phyloP scores from a whole-genome alignment of 1,140 invertebrate species.

The Camponotus pennsylvanicus region DNA sequence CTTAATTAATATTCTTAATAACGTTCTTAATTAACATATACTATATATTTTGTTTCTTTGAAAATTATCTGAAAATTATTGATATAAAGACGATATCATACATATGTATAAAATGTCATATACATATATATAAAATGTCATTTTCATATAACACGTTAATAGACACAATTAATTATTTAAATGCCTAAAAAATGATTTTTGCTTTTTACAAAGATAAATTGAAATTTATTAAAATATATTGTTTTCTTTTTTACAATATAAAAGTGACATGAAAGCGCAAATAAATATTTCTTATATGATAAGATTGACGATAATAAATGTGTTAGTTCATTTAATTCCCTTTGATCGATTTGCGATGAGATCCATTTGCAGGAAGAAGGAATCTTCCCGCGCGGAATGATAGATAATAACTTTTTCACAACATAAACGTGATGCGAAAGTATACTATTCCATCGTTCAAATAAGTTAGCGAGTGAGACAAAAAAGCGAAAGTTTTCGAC shows the following conservation, averaged over 20 bases:
- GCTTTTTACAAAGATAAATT: neutral
- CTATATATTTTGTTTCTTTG: neutral
- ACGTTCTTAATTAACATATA: too few species aligned
- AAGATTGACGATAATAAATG: slow-evolving; percentile 28
- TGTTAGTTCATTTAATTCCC: slow-evolving; percentile 21
- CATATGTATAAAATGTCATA: too few species aligned
- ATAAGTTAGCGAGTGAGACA: neutral
- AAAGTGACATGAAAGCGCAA: slow-evolving; percentile 22
- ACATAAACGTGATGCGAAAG: neutral
- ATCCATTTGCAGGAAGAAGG: neutral
- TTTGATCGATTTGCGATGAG: neutral
- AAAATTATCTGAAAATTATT: neutral
- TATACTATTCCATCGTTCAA: neutral
- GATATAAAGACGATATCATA: neutral
- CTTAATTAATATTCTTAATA: too few species aligned
- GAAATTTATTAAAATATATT: neutral
- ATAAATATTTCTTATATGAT: slow-evolving; percentile 14
- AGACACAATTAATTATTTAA: neutral
- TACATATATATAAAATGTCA: neutral
- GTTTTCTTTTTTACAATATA: slow-evolving; percentile 18
- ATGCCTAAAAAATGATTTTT: neutral
- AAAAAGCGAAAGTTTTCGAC: neutral
- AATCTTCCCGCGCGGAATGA: neutral
- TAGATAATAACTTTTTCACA: slow-evolving; percentile 31
- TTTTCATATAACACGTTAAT: neutral